Base-by-base conservation (phyloP, 2,888 invertebrate species). In the Pandemis cinnamomeana region DNA sequence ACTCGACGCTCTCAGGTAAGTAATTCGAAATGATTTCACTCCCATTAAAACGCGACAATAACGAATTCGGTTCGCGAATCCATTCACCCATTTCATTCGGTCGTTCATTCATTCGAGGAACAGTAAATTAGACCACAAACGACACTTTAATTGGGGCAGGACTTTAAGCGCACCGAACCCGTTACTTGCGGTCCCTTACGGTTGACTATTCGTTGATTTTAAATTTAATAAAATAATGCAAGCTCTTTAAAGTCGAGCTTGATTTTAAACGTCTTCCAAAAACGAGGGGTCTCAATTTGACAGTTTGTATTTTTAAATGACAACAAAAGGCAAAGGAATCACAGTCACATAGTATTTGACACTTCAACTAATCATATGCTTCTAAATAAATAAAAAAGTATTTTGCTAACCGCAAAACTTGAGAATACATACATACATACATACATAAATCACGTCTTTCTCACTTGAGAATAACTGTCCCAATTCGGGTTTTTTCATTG, bases 71-170 rank as follows among this genome's bases (percentile, higher is more conserved):
- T 55, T 66, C 13, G 8, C 63, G 63, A 63, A 69, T 58, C 69
- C 69, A 64, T 73, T 73, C 72, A 69, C 42, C 64, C 63, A 58
- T 53, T 67, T 51, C 61, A 48, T 66, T 71, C 71, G 55, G 53
- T 63, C 72, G 44, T 71, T 71, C 62, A 63, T 72, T 63, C 67
- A 55, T 63, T 68, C 72, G 41, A 13, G 63, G 63, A 48, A 46
- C 64, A 73, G 58, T 72, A 69, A 72, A 73, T 69, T 73, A 73
- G 72, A 73, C 72, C 72, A 44, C 72, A 73, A 73, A 69, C 64
- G 72, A 73, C 69, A 73, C 72, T 73, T 73, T 73, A 69, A 73
- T 73, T 69, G 72, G 60, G 72, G 41, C 55, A 68, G 63, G 66
- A 61, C 27, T 68, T 55, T 42, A 10, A 6, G 42, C 10, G 51